These are phyloP conservation scores for Protosalanx chinensis DNA, from an alignment of 2,797 vertebrate genomes.

Conservation along the genomic window DNA sequence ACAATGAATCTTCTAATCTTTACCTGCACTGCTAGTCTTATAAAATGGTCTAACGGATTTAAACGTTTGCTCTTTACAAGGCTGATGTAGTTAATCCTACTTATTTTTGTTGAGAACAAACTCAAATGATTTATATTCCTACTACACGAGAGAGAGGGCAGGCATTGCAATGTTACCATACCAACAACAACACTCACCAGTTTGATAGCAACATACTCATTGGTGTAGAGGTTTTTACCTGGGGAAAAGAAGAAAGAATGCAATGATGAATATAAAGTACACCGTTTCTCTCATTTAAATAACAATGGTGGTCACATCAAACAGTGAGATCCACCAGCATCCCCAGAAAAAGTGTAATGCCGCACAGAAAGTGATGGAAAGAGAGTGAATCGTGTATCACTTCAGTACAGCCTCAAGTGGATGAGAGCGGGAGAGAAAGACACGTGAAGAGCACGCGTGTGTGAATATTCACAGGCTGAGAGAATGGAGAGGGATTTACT, in stretches of 20 bases:
- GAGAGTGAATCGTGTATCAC: neutral
- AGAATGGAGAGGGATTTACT: neutral
- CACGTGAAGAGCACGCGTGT: neutral
- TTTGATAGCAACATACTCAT: slow-evolving; percentile 99
- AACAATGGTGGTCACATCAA: neutral
- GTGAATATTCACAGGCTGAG: neutral
- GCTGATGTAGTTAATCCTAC: too few relatives aligned
- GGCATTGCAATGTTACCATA: neutral
- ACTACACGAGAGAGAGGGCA: neutral
- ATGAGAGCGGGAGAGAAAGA: neutral
- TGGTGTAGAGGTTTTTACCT: slow-evolving; percentile 99
- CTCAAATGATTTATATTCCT: neutral
- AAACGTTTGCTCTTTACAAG: neutral
- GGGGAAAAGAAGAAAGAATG: slow-evolving; percentile 37
- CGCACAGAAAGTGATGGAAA: neutral
- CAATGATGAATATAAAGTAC: too few relatives aligned
- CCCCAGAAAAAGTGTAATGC: neutral
- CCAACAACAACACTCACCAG: slow-evolving; percentile 79
- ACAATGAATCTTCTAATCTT: slow-evolving; percentile 4
- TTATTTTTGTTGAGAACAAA: neutral
- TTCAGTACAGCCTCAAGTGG: neutral
- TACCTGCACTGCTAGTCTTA: neutral
- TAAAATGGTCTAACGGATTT: neutral
- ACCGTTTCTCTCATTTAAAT: neutral
- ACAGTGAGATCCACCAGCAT: neutral